These are phyloP conservation scores for Chlorops oryzae DNA, from an alignment of 1,140 invertebrate species.

Conservation along the genomic window DNA sequence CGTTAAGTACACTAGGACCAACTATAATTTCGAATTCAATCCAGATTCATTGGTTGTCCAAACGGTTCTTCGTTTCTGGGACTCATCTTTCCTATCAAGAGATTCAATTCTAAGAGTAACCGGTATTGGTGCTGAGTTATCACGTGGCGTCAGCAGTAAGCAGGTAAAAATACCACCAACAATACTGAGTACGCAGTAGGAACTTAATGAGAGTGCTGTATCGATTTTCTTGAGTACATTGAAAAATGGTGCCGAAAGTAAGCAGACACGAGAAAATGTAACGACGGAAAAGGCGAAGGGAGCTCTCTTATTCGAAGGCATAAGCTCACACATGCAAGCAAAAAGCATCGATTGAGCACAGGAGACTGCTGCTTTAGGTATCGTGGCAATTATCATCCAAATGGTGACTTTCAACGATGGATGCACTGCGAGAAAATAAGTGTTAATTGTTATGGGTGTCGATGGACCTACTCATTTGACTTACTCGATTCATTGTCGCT, in stretches of 20 bases:
- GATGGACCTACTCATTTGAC: slow-evolving; percentile 1
- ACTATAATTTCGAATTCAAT: slow-evolving; percentile 8
- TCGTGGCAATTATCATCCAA: slow-evolving; percentile 44
- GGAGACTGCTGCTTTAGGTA: slow-evolving; percentile 38
- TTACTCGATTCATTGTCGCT: slow-evolving; percentile 24
- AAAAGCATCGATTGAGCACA: slow-evolving; percentile 42
- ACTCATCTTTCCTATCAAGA: slow-evolving; percentile 29
- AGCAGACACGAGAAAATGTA: slow-evolving; percentile 37
- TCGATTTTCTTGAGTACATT: slow-evolving; percentile 41
- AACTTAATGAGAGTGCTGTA: slow-evolving; percentile 34
- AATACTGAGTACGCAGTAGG: slow-evolving; percentile 36
- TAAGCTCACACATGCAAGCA: slow-evolving; percentile 40
- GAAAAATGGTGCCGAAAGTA: slow-evolving; percentile 41
- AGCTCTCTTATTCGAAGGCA: slow-evolving; percentile 37
- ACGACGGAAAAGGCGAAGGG: slow-evolving; percentile 44
- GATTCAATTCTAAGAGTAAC: neutral
- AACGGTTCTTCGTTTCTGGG: too few relatives aligned
- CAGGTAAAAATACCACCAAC: slow-evolving; percentile 40
- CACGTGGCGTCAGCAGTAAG: slow-evolving; percentile 31
- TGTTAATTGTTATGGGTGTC: too few relatives aligned
- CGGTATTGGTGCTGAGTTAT: slow-evolving; percentile 16
- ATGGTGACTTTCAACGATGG: slow-evolving; percentile 34
- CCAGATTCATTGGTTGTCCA: too few relatives aligned
- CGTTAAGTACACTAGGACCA: too few relatives aligned
- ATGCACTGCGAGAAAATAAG: slow-evolving; percentile 26